Percentiles rank a stretch among this genome's conserved stretches.
These are phyloP conservation scores for Sylvilagus floridanus DNA, from an alignment of 2,797 vertebrate genomes.

Conservation along the genomic window DNA sequence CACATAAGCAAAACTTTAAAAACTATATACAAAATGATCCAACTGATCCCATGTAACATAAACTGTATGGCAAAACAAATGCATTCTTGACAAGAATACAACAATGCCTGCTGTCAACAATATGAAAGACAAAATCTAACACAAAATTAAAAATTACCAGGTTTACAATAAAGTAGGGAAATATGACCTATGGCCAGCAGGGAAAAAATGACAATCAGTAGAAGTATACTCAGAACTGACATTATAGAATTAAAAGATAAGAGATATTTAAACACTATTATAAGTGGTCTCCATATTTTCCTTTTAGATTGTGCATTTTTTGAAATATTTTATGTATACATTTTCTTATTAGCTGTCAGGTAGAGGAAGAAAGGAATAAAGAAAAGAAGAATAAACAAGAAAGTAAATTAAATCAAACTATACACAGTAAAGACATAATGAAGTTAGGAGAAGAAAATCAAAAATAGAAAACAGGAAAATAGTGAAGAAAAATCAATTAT, in stretches of 20 bases:
- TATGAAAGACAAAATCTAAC: not conserved
- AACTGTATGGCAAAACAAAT: not conserved
- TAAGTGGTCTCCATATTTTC: not conserved
- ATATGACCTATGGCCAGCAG: not conserved
- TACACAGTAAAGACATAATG: not conserved
- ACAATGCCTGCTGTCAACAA: not conserved
- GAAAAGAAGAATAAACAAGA: not conserved
- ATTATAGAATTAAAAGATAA: not conserved
- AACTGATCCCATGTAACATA: not conserved
- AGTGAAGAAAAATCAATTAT: not conserved
- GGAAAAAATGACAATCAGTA: not conserved
- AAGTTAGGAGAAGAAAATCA: not conserved
- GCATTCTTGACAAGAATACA: not conserved
- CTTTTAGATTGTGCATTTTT: not conserved
- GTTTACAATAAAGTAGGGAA: not conserved
- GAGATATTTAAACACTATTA: not conserved
- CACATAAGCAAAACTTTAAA: not conserved
- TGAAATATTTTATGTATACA: too few species aligned
- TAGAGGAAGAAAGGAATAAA: not conserved
- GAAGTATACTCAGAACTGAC: not conserved
- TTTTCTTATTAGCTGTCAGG: not conserved
- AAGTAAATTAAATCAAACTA: not conserved
- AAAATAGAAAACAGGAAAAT: not conserved
- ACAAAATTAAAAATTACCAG: not conserved
- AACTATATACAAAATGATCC: not conserved